Conservation (phyloP, 2,797 vertebrate species). For the Hypotaenidia okinawae region DNA sequence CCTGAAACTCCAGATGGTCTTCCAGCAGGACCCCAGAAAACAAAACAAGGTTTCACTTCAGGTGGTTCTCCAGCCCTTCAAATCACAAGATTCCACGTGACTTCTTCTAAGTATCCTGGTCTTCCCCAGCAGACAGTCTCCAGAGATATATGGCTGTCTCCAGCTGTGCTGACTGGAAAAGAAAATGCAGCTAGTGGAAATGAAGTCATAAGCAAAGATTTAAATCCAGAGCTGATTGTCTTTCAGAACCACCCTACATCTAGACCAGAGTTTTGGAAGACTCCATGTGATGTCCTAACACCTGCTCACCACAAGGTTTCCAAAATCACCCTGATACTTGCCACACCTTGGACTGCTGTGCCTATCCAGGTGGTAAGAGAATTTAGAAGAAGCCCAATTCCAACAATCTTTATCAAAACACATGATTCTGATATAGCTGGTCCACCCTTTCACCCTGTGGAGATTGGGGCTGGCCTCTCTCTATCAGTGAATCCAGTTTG, state of each 20-base stretch:
- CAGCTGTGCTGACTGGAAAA: conserved; percentile 50
- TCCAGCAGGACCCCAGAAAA: conserved; percentile 19
- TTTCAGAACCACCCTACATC: conserved; percentile 65
- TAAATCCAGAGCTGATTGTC: conserved; percentile 53
- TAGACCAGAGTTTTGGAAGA: conserved; percentile 37
- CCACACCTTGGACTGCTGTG: conserved; percentile 69
- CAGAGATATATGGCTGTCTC: conserved; percentile 61
- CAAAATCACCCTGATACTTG: conserved; percentile 74
- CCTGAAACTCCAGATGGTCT: neutral
- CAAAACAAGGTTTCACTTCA: conserved; percentile 47
- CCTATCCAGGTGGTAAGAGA: conserved; percentile 74
- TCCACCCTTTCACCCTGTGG: conserved; percentile 21
- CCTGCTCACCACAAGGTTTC: conserved; percentile 70
- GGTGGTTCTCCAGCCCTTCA: conserved; percentile 60
- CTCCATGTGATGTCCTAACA: conserved; percentile 23
- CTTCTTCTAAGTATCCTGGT: conserved; percentile 48
- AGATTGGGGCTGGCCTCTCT: conserved; percentile 44
- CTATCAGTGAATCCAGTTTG: conserved; percentile 61
- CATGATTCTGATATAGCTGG: neutral
- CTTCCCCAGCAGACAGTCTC: conserved; percentile 53
- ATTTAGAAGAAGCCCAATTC: conserved; percentile 55
- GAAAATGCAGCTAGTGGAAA: conserved; percentile 12
- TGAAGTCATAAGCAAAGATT: neutral
- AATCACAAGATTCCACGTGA: conserved; percentile 72
- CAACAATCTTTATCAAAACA: conserved; percentile 59